Base-by-base conservation (phyloP, 2,797 vertebrate genomes). In the Hafferia zeledoni region DNA sequence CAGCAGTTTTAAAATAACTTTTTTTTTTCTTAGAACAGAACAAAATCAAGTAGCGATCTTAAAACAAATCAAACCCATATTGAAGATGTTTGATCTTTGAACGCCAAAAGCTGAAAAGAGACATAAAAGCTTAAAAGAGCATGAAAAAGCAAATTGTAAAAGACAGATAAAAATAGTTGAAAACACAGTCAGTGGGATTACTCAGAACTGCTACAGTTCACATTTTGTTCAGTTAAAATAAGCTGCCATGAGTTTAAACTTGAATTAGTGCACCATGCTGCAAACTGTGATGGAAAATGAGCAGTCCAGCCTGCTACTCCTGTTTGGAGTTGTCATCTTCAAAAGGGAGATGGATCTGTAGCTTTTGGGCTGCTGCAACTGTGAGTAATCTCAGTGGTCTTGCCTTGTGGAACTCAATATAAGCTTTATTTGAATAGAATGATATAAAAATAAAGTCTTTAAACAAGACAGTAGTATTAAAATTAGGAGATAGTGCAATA, bases 181-280 rank as follows among this genome's bases (percentile, higher is more conserved):
- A 90, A 90, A 83, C 14, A 37, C n/a, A 50, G 35, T 68, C 55
- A 82, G 63, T 43, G 37, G 9, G 17, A 76, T 87, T 76, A 46
- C 56, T 87, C 41, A 56, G 35, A 84, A 74, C 24, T 80, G 56
- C 44, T 85, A 49, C n/a, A 49, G 28, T 64, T 93, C 20, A 72
- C 63, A 87, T 35, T 70, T 87, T 87, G 55, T 77, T 92, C 56
- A 83, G 25, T 78, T 69, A 82, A 92, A 93, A 68, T 33, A 79
- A 90, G 37, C 53, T 92, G 63, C 50, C 37, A 11, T 39, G 67
- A 33, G 17, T 89, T 90, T 84, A 72, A 86, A 74, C 43, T 53
- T 88, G 74, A 83, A 83, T 59, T 74, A 68, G 24, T 31, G 18
- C 39, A 49, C 17, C 37, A 35, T 41, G 37, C 76, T 89, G 63